Percentiles rank a stretch among this genome's conserved stretches.
Conservation (phyloP, 1,140 invertebrate species). For the Bradysia coprophila region DNA sequence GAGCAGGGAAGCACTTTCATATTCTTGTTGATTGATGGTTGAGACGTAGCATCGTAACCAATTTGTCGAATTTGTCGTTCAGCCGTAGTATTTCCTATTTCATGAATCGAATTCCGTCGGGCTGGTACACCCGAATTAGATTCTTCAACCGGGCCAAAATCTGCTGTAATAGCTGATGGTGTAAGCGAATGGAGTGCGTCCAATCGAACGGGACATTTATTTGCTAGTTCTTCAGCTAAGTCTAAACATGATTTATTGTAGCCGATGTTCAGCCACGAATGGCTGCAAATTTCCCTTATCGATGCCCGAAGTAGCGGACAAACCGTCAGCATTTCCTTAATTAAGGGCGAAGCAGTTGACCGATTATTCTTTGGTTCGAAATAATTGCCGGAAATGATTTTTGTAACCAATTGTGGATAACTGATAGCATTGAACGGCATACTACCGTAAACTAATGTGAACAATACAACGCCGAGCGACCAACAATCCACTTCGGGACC, state of each 20-base stretch:
- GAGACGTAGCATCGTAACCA: slow-evolving; percentile 26
- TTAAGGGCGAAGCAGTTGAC: slow-evolving; percentile 89
- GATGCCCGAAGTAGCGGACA: slow-evolving; percentile 74
- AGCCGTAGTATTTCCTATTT: slow-evolving; percentile 31
- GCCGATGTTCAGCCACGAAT: slow-evolving; percentile 87
- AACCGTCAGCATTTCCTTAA: slow-evolving; percentile 85
- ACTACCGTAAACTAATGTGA: slow-evolving; percentile 95
- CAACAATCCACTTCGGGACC: slow-evolving; percentile 94
- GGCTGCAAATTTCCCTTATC: slow-evolving; percentile 83
- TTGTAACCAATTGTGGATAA: slow-evolving; percentile 89
- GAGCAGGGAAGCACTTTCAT: slow-evolving; percentile 11
- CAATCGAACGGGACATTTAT: slow-evolving; percentile 71
- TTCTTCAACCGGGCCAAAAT: slow-evolving; percentile 32
- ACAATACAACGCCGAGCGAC: slow-evolving; percentile 93
- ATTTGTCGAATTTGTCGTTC: slow-evolving; percentile 46
- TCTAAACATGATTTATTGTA: slow-evolving; percentile 69
- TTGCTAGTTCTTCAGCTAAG: slow-evolving; percentile 71
- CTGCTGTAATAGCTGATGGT: slow-evolving; percentile 40
- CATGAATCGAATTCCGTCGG: slow-evolving; percentile 43
- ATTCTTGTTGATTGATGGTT: slow-evolving; percentile 19
- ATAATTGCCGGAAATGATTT: slow-evolving; percentile 94
- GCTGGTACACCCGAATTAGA: slow-evolving; percentile 13
- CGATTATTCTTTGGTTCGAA: slow-evolving; percentile 88
- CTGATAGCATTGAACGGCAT: slow-evolving; percentile 99
- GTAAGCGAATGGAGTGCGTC: slow-evolving; percentile 73